Evolutionary conservation across 2,888 invertebrate genomes (phyloP).

Genomic region (Lysandra bellargus): DNA sequence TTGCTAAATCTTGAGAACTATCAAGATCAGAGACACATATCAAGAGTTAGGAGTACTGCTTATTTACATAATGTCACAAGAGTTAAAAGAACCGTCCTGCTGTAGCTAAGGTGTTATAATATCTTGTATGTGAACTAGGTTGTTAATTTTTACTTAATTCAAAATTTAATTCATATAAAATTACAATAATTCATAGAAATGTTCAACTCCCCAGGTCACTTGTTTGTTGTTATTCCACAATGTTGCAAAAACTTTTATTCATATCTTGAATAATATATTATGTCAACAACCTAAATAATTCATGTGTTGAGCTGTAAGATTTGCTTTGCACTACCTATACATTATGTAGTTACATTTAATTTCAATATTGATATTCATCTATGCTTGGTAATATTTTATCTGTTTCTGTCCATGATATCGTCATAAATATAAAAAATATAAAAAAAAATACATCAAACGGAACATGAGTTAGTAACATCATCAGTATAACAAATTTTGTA

Average conservation of each 20-base stretch:
- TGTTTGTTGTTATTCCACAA: background rate
- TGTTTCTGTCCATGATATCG: background rate
- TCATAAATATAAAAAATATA: background rate
- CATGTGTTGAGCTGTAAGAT: background rate
- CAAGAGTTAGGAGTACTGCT: constrained; percentile 53
- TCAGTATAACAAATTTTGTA: background rate
- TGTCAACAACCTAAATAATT: background rate
- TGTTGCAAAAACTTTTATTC: background rate
- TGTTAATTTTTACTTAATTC: constrained; percentile 39
- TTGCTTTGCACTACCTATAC: background rate
- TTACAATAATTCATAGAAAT: background rate
- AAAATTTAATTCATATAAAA: constrained; percentile 29
- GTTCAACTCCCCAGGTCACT: background rate
- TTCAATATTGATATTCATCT: background rate
- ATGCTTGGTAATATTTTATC: background rate
- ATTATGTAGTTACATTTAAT: background rate
- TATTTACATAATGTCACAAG: constrained; percentile 51
- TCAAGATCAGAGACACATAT: constrained; percentile 52
- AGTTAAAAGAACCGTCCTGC: constrained; percentile 68
- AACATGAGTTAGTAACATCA: background rate
- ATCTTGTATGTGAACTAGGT: constrained; percentile 45
- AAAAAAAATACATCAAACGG: background rate
- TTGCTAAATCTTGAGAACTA: constrained; percentile 47
- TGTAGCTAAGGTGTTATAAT: constrained; percentile 52
- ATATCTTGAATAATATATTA: background rate